Base-by-base conservation (phyloP, 1,140 invertebrate species). In the Drosophila baimaii region DNA sequence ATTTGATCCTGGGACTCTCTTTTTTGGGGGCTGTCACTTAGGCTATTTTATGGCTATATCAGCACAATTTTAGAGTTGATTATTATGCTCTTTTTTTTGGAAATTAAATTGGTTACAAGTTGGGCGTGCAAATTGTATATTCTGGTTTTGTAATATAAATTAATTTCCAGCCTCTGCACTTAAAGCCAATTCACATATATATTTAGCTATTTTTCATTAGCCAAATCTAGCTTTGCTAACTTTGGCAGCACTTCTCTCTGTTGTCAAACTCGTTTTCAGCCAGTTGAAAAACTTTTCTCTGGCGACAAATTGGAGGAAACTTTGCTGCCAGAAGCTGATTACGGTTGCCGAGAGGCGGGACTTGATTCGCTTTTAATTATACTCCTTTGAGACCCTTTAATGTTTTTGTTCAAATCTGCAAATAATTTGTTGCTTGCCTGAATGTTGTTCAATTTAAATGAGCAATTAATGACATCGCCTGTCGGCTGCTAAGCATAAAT, bases 301-400 rank as follows among this genome's bases (percentile, higher is more conserved):
- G 51, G 31, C 56, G 43, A 61, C 56, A 77, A 69, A 66, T 52
- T 46, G 19, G 25, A 15, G 41, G 23, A 76, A 76, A 47, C 31
- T 77, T 77, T 35, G n/a, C 27, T 17, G n/a, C 17, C 62, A 27
- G 29, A 44, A 54, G 55, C 59, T 44, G 52, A 66, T 76, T 76
- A 55, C 51, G 68, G 39, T 37, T 23, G 33, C 23, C 13, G 12
- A 47, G 17, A 5, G 37, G 13, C 29, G 33, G 25, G 25, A 21
- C 61, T 59, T 79, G 83, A 86, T 86, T 88, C 77, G 66, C 63
- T 70, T 88, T 86, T 86, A 86, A 86, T 88, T 82, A 88, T 82
- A 44, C 69, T 81, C 80, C 88, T 81, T 88, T 81, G 68, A 62
- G 66, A 75, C 49, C 49, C 49, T 33, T 52, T 52, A 71, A 79